phyloP scores from a whole-genome alignment of 2,888 invertebrate genomes.

The Drosophila bunnanda region DNA sequence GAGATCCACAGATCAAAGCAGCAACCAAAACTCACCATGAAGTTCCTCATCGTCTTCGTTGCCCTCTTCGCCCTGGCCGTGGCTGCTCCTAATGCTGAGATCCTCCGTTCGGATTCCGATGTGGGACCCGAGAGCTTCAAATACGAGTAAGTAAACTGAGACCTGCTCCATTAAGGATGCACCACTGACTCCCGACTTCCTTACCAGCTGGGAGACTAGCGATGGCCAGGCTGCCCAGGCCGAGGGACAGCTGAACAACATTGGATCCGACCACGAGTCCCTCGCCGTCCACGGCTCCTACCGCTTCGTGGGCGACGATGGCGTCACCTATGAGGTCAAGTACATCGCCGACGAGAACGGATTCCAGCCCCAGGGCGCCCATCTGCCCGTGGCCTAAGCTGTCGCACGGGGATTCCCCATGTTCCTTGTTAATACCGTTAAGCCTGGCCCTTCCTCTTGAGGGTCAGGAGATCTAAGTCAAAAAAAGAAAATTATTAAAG shows the following conservation, averaged over 20 bases:
- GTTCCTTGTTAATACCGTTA: constrained; percentile 21
- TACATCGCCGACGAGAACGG: constrained; percentile 82
- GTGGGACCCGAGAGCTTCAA: constrained; percentile 86
- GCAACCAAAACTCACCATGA: constrained; percentile 61
- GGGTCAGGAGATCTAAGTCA: constrained; percentile 6
- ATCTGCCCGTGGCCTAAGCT: constrained; percentile 82
- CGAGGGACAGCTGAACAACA: constrained; percentile 85
- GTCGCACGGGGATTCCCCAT: not conserved
- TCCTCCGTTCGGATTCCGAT: constrained; percentile 34
- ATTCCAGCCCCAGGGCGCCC: constrained; percentile 85
- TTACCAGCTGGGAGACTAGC: constrained; percentile 81
- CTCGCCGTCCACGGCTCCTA: constrained; percentile 85
- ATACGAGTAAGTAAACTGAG: constrained; percentile 70
- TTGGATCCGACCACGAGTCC: constrained; percentile 86
- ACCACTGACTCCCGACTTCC: not conserved
- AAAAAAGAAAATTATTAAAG: constrained; percentile 18
- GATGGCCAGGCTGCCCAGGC: constrained; percentile 86
- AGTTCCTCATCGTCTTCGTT: constrained; percentile 75
- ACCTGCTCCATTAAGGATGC: not conserved
- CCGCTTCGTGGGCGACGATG: constrained; percentile 86
- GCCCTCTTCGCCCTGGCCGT: constrained; percentile 71
- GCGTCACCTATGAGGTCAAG: constrained; percentile 84
- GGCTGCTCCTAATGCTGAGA: constrained; percentile 63
- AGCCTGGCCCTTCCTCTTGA: not conserved
- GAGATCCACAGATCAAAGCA: constrained; percentile 30